phyloP scores from a whole-genome alignment of 2,797 vertebrate species.

The Tarsius wallacei region DNA sequence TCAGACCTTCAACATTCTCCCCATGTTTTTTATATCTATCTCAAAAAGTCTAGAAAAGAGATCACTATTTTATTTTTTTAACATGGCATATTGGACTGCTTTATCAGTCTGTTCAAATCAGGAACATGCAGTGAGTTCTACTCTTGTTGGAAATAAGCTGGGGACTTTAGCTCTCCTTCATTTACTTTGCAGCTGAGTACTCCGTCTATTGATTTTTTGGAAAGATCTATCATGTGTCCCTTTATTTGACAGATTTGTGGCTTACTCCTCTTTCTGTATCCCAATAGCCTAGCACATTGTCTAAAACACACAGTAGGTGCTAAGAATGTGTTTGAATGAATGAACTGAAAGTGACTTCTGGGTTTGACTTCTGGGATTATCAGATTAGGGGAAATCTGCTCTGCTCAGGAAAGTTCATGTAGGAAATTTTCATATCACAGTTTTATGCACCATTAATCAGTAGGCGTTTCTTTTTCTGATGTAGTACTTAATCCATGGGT shows the following conservation, averaged over 20 bases:
- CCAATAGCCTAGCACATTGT: conserved; percentile 49
- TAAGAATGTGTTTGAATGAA: conserved; percentile 60
- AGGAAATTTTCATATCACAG: conserved; percentile 71
- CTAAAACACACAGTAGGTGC: conserved; percentile 65
- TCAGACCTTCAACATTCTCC: conserved; percentile 49
- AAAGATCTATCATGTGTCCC: conserved; percentile 8
- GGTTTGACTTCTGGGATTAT: conserved; percentile 56
- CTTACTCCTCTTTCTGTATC: conserved; percentile 50
- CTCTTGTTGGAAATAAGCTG: conserved; percentile 30
- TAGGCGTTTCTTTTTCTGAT: conserved; percentile 49
- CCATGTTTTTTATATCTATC: conserved; percentile 55
- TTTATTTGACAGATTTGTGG: conserved; percentile 46
- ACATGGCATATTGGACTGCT: neutral
- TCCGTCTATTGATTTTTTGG: neutral
- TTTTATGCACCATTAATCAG: conserved; percentile 49
- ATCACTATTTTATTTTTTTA: conserved; percentile 50
- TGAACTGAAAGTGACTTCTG: conserved; percentile 49
- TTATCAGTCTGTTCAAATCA: conserved; percentile 61
- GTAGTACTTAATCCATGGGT: conserved; percentile 13
- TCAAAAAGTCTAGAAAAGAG: conserved; percentile 59
- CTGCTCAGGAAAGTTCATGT: conserved; percentile 76
- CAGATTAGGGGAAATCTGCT: conserved; percentile 70
- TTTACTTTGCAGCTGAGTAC: conserved; percentile 8
- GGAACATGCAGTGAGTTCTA: conserved; percentile 12
- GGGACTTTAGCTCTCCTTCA: conserved; percentile 31